A percentile compares a stretch with the other conserved stretches of the same genome.
phyloP scores from a whole-genome alignment of 2,113 vertebrate genomes.

The Melanotaenia duboulayi region DNA sequence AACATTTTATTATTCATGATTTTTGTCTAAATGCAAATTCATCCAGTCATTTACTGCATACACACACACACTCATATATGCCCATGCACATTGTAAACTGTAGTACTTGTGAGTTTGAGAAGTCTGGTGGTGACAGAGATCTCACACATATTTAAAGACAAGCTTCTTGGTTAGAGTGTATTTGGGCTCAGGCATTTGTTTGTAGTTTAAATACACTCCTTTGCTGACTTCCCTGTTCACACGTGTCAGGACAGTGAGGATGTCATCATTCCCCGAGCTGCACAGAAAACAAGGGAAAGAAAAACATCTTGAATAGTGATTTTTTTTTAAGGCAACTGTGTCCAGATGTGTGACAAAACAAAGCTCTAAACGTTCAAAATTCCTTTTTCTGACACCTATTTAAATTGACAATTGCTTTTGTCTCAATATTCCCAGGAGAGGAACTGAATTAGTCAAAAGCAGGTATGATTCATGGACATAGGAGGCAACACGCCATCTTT shows the following conservation, averaged over 20 bases:
- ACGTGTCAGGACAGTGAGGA: conserved; percentile 85
- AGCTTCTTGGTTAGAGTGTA: conserved; percentile 89
- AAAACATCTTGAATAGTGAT: not conserved
- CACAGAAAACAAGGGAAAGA: conserved; percentile 8
- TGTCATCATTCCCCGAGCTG: conserved; percentile 73
- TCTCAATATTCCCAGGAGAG: too few relatives aligned
- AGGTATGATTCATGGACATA: too few relatives aligned
- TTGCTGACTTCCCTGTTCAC: conserved; percentile 88
- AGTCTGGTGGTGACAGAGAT: not conserved
- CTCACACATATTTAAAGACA: conserved; percentile 69
- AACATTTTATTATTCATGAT: too few relatives aligned
- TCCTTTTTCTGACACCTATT: too few relatives aligned
- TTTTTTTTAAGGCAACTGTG: too few relatives aligned
- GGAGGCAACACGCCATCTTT: too few relatives aligned
- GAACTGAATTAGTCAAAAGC: too few relatives aligned
- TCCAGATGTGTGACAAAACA: too few relatives aligned
- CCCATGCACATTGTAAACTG: not conserved
- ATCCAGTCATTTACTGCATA: not conserved
- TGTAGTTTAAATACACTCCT: conserved; percentile 23
- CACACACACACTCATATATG: not conserved
- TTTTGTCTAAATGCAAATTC: not conserved
- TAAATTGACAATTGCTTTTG: too few relatives aligned
- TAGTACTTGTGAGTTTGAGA: fast-evolving
- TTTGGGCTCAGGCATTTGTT: conserved; percentile 90
- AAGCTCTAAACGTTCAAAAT: too few relatives aligned